phyloP scores from a whole-genome alignment of 2,888 invertebrate species.

The Artemia sinica region DNA sequence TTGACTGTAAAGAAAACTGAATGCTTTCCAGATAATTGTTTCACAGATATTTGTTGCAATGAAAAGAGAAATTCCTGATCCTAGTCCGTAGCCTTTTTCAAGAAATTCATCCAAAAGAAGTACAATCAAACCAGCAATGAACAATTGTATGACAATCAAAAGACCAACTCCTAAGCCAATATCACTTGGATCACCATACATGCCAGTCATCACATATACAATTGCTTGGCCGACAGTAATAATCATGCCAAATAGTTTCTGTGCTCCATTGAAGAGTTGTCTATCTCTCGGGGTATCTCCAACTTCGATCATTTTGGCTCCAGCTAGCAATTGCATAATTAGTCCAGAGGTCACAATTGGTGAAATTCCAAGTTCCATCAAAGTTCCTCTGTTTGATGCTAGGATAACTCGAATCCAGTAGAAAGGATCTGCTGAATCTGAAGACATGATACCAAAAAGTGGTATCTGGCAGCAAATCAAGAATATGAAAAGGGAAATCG shows the following conservation, averaged over 20 bases:
- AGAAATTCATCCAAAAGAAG: constrained; percentile 86
- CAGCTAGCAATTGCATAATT: constrained; percentile 97
- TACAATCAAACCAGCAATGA: constrained; percentile 95
- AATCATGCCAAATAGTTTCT: constrained; percentile 99
- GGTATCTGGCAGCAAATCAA: constrained; percentile 99
- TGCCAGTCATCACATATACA: constrained; percentile 98
- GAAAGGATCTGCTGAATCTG: constrained; percentile 99
- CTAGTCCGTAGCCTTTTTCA: constrained; percentile 82
- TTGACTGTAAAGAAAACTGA: constrained; percentile 97
- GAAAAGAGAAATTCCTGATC: constrained; percentile 97
- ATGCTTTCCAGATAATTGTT: constrained; percentile 99
- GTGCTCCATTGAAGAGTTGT: constrained; percentile 96
- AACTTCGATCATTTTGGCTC: constrained; percentile 98
- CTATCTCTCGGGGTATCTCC: constrained; percentile 98
- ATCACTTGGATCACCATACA: constrained; percentile 93
- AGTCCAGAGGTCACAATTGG: constrained; percentile 98
- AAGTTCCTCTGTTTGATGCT: constrained; percentile 96
- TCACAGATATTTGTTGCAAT: constrained; percentile 99
- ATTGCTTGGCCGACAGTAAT: constrained; percentile 99
- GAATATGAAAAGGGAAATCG: constrained; percentile 98
- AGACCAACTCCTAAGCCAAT: constrained; percentile 97
- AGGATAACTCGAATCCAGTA: constrained; percentile 99
- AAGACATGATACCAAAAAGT: constrained; percentile 98
- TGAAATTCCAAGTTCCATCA: constrained; percentile 99
- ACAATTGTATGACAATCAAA: constrained; percentile 93